Conservation (phyloP, 2,888 invertebrate genomes). For the Lacanobia oleracea region DNA sequence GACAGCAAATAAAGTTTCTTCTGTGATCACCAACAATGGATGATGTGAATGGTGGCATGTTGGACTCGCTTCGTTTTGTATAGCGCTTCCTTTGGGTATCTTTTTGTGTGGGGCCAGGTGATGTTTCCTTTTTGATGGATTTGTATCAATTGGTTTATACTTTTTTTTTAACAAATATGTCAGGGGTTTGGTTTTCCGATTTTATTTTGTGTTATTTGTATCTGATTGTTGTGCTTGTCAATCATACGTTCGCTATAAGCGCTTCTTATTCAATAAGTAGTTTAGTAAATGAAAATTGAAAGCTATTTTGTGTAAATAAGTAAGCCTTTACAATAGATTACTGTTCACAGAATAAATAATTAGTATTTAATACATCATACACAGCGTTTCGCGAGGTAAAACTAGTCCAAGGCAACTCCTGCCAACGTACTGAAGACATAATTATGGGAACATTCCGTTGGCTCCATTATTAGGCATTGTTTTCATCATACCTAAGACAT, state of each 20-base stretch:
- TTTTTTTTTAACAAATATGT: slow-evolving; percentile 55
- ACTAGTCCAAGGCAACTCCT: slow-evolving; percentile 33
- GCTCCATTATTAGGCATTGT: slow-evolving; percentile 33
- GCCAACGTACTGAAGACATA: slow-evolving; percentile 24
- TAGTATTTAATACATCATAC: not conserved
- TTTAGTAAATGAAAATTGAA: not conserved
- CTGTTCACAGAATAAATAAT: slow-evolving; percentile 10
- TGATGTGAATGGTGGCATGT: slow-evolving; percentile 71
- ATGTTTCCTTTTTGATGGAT: slow-evolving; percentile 73
- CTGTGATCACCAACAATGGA: slow-evolving; percentile 77
- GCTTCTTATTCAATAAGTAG: not conserved
- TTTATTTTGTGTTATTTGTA: slow-evolving; percentile 31
- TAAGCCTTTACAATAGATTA: not conserved
- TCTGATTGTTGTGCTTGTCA: slow-evolving; percentile 19
- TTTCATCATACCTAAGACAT: slow-evolving; percentile 10
- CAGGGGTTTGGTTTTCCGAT: slow-evolving; percentile 44
- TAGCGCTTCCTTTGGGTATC: slow-evolving; percentile 69
- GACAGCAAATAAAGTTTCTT: slow-evolving; percentile 85
- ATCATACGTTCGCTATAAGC: not conserved
- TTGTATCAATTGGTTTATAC: slow-evolving; percentile 74
- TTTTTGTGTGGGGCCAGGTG: slow-evolving; percentile 67
- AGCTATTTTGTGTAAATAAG: not conserved
- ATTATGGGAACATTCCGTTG: slow-evolving; percentile 31
- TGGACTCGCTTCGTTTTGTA: slow-evolving; percentile 61
- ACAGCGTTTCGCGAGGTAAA: not conserved